Evolutionary conservation across 2,888 invertebrate genomes (phyloP), one percentile per base, ranked within the genome.

Genomic region (Chaetogeoica ovagalla): DNA sequence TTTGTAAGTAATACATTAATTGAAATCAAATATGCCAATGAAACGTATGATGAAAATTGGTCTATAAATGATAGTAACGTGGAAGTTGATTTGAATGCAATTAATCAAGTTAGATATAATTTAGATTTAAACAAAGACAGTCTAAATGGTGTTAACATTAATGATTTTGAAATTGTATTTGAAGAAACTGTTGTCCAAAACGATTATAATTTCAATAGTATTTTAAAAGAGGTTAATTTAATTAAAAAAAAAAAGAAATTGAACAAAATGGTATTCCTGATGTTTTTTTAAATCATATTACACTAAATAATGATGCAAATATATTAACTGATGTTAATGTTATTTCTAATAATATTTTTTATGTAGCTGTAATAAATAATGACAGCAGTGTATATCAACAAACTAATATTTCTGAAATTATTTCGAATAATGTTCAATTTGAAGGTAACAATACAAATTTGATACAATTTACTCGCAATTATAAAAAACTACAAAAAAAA

Each of bases 161-260:
- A 62, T 8, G 23, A 62, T 62, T 37, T 62, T 17, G 30, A 62
- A 30, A 62, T 62, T 62, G 62, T 17, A 62, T 62, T 62, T 62
- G 62, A 62, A 30, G 37, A 62, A 62, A 60, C 60, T 11, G 23
- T 13, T 60, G 23, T 23, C 23, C n/a, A n/a, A n/a, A n/a, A n/a
- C n/a, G n/a, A n/a, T n/a, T 23, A 60, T 60, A 9, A 23, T 23
- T 21, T 11, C 1, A 60, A 60, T 60, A 23, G 23, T 60, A 23
- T 55, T 60, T 60, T 60, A 23, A 60, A 60, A 60, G 23, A 60
- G 13, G 60, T 60, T 60, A 60, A 60, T 60, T 23, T 60, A 60
- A 23, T 60, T 9, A 60, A 60, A 13, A 60, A 9, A 60, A 60
- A 23, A 7, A 8, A 60, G 21, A 8, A 23, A 60, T 23, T 60